Percentiles rank a stretch among this genome's conserved stretches.
phyloP scores from a whole-genome alignment of 2,797 vertebrate genomes.

The Alca torda region DNA sequence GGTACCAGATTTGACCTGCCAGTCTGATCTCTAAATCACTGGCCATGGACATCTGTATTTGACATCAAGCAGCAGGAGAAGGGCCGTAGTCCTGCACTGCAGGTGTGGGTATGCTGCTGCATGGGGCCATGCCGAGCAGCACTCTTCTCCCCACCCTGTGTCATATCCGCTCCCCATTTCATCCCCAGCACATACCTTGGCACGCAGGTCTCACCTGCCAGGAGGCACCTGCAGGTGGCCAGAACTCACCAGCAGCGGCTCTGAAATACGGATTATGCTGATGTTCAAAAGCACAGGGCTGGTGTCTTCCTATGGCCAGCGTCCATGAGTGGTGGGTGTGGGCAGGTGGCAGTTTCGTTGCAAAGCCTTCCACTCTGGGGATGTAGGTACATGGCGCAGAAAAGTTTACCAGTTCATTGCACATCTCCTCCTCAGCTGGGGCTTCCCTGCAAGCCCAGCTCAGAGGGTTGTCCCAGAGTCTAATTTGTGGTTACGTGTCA shows the following conservation, averaged over 20 bases:
- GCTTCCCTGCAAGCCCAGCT: background rate
- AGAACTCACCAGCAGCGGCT: background rate
- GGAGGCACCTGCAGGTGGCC: background rate
- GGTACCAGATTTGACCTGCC: background rate
- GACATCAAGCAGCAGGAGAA: background rate
- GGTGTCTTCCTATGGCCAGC: background rate
- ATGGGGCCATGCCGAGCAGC: rapidly evolving
- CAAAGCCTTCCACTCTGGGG: background rate
- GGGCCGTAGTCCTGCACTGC: rapidly evolving
- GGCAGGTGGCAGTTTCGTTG: background rate
- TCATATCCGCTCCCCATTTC: background rate
- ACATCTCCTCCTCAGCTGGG: background rate
- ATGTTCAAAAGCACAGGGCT: background rate
- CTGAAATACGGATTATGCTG: background rate
- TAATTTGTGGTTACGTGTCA: background rate
- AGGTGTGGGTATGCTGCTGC: background rate
- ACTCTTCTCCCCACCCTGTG: rapidly evolving
- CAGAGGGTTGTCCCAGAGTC: background rate
- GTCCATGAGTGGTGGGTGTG: background rate
- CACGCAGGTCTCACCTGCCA: background rate
- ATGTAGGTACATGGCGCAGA: background rate
- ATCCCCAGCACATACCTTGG: background rate
- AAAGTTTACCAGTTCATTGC: rapidly evolving
- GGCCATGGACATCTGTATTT: background rate
- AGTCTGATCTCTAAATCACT: background rate